Conservation (phyloP, 2,797 vertebrate species). For the Nannoperca obscura region DNA sequence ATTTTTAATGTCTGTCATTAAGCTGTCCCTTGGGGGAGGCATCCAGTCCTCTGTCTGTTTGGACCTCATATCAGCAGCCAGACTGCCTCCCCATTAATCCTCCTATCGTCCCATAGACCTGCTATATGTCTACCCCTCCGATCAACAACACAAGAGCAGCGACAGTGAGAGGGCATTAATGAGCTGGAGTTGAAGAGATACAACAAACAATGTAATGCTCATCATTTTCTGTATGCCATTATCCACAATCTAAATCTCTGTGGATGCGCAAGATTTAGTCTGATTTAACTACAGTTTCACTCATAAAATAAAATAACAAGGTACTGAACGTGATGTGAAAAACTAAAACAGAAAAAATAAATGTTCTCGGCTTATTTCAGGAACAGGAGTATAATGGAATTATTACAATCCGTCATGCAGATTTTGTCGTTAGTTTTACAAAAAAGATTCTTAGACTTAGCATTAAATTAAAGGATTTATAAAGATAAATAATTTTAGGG, state of each 20-base stretch:
- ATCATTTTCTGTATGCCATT: constrained; percentile 16
- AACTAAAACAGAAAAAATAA: neutral
- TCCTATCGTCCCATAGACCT: constrained; percentile 68
- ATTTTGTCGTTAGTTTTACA: constrained; percentile 17
- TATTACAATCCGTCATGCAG: neutral
- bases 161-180: constrained; percentile 68
- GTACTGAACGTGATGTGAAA: neutral
- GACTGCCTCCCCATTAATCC: constrained; percentile 77
- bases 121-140: constrained; percentile 68
- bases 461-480: constrained; percentile 31
- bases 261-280: neutral
- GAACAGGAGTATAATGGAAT: constrained; percentile 2
- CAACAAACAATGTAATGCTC: constrained; percentile 19
- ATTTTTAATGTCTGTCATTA: constrained; percentile 84
- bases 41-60: constrained; percentile 68
- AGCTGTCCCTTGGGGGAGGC: constrained; percentile 59
- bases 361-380: neutral
- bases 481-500: constrained; percentile 29
- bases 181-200: constrained; percentile 49
- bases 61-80: constrained; percentile 77
- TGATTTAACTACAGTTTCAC: neutral
- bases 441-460: neutral
- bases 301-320: neutral
- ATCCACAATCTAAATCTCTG: constrained; percentile 28
- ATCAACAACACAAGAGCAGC: constrained; percentile 52